phyloP scores from a whole-genome alignment of 2,888 invertebrate genomes.

The Drosophila affinis region DNA sequence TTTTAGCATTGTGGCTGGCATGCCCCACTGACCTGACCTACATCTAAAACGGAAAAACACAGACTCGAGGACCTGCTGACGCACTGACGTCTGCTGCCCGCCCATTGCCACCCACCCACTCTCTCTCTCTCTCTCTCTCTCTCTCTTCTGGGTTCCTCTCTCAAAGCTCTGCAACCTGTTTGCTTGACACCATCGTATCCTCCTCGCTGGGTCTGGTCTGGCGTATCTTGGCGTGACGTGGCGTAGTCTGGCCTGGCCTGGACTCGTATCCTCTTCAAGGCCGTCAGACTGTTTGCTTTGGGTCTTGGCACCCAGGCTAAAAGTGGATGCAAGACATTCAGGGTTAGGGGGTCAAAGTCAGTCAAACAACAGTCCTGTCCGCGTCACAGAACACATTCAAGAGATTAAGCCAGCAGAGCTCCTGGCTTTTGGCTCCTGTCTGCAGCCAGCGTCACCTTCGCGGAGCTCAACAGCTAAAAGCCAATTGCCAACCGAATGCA shows the following conservation, averaged over 20 bases:
- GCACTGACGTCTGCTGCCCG: constrained; percentile 3
- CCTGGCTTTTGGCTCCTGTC: too few species aligned
- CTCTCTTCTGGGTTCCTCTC: neutral
- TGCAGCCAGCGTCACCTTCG: too few species aligned
- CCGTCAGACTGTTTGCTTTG: neutral
- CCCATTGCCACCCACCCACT: neutral
- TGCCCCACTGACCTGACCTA: constrained; percentile 50
- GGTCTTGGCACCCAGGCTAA: neutral
- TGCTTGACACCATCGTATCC: constrained; percentile 20
- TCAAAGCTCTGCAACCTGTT: constrained; percentile 50
- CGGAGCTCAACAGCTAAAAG: neutral
- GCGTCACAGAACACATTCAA: neutral
- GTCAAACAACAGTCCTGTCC: neutral
- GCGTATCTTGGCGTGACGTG: neutral
- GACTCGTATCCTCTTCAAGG: constrained; percentile 4
- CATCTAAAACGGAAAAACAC: constrained; percentile 8
- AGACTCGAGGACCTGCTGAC: constrained; percentile 15
- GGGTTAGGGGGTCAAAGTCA: neutral
- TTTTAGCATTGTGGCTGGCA: neutral
- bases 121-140: neutral
- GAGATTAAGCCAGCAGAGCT: neutral
- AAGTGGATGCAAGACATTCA: neutral
- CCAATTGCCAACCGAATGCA: neutral
- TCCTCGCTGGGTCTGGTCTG: constrained; percentile 9
- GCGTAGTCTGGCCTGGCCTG: neutral